Evolutionary conservation across 2,797 vertebrate genomes (phyloP).

Genomic region (Crocidura indochinensis): DNA sequence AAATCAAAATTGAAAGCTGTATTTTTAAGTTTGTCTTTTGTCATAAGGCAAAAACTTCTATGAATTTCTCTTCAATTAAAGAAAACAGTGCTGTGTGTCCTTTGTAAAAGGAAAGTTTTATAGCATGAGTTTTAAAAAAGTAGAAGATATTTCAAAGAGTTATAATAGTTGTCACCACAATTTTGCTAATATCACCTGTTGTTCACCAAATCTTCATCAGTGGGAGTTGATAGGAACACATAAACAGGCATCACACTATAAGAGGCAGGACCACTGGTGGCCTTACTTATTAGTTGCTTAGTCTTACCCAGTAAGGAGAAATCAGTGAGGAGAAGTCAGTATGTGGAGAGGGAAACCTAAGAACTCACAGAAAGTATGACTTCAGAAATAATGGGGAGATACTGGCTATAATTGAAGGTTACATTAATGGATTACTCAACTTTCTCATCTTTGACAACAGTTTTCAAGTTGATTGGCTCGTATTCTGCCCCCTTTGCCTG

Average conservation of each 20-base stretch:
- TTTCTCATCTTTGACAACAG: no score
- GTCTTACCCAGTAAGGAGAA: neutral
- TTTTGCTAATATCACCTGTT: neutral
- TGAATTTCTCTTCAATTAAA: no score
- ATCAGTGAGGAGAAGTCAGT: neutral
- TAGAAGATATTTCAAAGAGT: neutral
- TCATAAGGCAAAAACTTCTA: no score
- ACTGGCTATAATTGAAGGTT: neutral
- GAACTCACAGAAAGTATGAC: neutral
- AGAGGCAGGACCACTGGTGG: no score
- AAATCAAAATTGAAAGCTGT: no score
- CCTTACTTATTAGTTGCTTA: neutral
- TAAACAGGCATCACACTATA: no score
- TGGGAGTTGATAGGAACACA: no score
- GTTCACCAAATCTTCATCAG: no score
- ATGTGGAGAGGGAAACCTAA: no score
- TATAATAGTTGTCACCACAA: neutral
- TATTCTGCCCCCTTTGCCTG: neutral
- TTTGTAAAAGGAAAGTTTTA: neutral
- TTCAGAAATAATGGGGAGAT: neutral
- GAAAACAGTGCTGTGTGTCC: neutral
- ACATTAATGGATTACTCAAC: neutral
- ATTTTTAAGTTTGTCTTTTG: no score
- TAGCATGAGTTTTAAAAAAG: neutral
- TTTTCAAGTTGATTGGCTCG: neutral